A percentile compares a stretch with the other conserved stretches of the same genome.
These are phyloP conservation scores for Apomyelois bistriatella DNA, from an alignment of 2,888 invertebrate genomes.

Conservation along the genomic window DNA sequence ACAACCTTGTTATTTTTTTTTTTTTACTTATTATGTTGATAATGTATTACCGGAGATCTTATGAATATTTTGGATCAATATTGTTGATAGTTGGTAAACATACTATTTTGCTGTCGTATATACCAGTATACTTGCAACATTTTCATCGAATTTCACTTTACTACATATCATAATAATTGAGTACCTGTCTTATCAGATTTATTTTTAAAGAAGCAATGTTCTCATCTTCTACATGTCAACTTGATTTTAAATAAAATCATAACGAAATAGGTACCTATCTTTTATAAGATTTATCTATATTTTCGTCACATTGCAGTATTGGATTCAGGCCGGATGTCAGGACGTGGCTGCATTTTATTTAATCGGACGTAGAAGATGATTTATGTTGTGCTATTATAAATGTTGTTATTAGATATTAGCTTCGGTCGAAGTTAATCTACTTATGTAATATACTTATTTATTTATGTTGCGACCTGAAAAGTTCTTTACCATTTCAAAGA, in stretches of 20 bases:
- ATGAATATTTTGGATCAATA: conserved; percentile 25
- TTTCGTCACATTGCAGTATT: neutral
- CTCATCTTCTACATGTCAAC: neutral
- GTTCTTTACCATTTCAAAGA: neutral
- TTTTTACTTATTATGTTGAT: neutral
- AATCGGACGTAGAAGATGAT: conserved; percentile 1
- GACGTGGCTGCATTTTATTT: neutral
- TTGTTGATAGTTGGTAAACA: conserved; percentile 15
- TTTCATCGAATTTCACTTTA: conserved; percentile 21
- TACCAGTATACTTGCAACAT: neutral
- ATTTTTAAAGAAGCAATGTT: neutral
- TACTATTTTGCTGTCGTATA: conserved; percentile 18
- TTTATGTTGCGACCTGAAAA: neutral
- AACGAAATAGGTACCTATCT: too few species aligned
- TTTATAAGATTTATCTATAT: too few species aligned
- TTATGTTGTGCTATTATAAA: neutral
- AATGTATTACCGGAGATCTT: conserved; percentile 16
- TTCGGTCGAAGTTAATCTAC: neutral
- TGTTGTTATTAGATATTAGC: neutral
- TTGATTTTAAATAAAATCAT: neutral
- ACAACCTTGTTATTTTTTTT: neutral
- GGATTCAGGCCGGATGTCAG: too few species aligned
- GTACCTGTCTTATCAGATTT: conserved; percentile 28
- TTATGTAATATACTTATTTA: neutral
- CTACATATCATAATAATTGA: conserved; percentile 32